Evolutionary conservation across 2,888 invertebrate species (phyloP), one percentile per base, ranked within the genome.

Genomic region (Hydrotaea cyrtoneurina): DNA sequence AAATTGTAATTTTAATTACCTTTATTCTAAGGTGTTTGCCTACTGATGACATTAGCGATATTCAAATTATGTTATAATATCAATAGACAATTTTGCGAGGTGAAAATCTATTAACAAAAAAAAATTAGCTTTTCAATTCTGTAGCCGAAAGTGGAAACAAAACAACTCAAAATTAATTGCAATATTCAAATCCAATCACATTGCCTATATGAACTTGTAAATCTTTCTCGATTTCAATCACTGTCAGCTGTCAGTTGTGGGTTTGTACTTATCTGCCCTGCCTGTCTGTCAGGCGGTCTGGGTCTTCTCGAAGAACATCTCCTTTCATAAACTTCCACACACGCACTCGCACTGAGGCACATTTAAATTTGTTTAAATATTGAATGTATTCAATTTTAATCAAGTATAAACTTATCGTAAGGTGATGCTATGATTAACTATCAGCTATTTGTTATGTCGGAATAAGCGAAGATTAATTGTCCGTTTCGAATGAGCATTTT

Each of bases 351-450:
- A 10, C 26, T 26, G 26, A 26, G 11, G 21, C 21, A 3, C 21
- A 39, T 11, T 13, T 4, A 39, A 39, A 39, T 55, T 7, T 8
- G 13, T 11, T 50, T 1, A 50, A 50, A 50, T 50, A 43, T 59
- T 15, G 7, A 13, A 39, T 8, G 15, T 59, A 17, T 55, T 69
- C 69, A 11, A 23, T 55, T 77, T 10, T 10, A 31, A 64, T 31
- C 7, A 39, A 66, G 43, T 21, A 31, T 2, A 43, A 21, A 43
- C n/a, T 31, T 62, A 31, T 36, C 31, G 69, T 55, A 43, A 53
- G 1, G 69, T 57, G 57, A 59, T 74, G 46, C 74, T 46, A 59
- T 74, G 62, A 74, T 59, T 59, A 74, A 74, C 43, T 59, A 50
- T 62, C 26, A 59, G 15, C 11, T 21, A 57, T 43, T 46, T n/a